Base-by-base conservation (phyloP, 2,113 vertebrate genomes). In the Archilochus colubris region DNA sequence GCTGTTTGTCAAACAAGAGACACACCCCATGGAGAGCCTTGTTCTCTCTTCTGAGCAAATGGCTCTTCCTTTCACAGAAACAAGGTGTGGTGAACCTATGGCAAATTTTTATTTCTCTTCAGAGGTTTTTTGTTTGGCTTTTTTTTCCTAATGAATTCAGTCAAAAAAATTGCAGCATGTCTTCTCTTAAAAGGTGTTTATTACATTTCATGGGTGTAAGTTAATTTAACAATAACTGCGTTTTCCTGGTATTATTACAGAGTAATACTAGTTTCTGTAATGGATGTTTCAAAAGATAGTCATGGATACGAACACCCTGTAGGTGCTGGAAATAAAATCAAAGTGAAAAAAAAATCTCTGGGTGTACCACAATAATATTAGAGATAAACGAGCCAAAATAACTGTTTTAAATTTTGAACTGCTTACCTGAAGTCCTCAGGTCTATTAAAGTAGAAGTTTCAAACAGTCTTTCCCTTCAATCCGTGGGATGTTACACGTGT, bases 21-120 rank as follows among this genome's bases (percentile, higher is more conserved):
- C 51, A 68, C 79, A 64, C 28, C 14, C 64, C 15, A 14, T 70
- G 44, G n/a, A 57, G 63, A 95, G 38, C 25, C 28, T 88, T 16
- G 27, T 73, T 53, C 40, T 83, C 85, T 59, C 57, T 57, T n/a
- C 72, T 95, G 87, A 31, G 74, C 75, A 91, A 94, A 86, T 43
- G 77, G 61, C 64, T 89, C 53, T 92, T 93, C 82, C 81, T 96
- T 93, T 86, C 43, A 79, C 4, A 13, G 68, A 62, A 91, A 86
- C 15, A 30, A 89, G 55, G 68, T 81, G 69, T 31, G 64, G 53
- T 82, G 69, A 91, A 90, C 82, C 80, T 82, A 27, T 66, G 90
- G 53, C 83, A 82, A 76, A 59, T 83, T 53, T 91, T 93, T 80
- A 62, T 89, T 84, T 87, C 31, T 77, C 86, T 88, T 81, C 66